Conservation (phyloP, 2,797 vertebrate species). For the Phoebastria nigripes region DNA sequence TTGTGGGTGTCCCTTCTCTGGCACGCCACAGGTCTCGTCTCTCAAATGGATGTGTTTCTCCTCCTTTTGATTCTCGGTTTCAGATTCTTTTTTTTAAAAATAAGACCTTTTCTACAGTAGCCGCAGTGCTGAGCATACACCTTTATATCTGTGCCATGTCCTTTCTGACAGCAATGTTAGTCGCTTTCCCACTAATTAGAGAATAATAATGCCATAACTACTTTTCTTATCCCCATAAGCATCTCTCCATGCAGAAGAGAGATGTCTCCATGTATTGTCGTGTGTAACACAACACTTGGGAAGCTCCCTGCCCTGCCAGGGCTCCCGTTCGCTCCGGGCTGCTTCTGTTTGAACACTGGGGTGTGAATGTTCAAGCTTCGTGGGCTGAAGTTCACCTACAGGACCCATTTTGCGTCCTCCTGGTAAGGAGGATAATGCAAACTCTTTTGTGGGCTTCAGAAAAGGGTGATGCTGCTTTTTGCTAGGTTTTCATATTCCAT, state of each 20-base stretch:
- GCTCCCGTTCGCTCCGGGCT: not conserved
- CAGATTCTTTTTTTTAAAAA: not conserved
- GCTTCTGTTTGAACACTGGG: too few species aligned
- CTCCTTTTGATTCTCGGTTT: not conserved
- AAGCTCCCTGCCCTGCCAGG: not conserved
- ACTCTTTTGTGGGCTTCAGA: not conserved
- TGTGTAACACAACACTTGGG: too few species aligned
- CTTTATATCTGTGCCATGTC: not conserved
- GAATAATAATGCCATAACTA: not conserved
- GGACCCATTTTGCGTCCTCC: not conserved
- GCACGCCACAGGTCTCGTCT: fast-evolving
- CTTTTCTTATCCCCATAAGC: not conserved
- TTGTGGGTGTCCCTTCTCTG: not conserved
- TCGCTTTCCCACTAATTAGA: not conserved
- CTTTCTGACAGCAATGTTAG: not conserved
- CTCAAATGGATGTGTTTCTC: not conserved
- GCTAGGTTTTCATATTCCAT: not conserved
- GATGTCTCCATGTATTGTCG: not conserved
- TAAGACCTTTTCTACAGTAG: too few species aligned
- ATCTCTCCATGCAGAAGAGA: not conserved
- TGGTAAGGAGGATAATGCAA: not conserved
- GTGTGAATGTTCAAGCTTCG: not conserved
- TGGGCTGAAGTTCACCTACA: not conserved
- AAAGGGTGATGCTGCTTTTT: not conserved
- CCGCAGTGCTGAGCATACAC: not conserved